Conservation (phyloP, 2,113 vertebrate species). For the Elachura formosa region DNA sequence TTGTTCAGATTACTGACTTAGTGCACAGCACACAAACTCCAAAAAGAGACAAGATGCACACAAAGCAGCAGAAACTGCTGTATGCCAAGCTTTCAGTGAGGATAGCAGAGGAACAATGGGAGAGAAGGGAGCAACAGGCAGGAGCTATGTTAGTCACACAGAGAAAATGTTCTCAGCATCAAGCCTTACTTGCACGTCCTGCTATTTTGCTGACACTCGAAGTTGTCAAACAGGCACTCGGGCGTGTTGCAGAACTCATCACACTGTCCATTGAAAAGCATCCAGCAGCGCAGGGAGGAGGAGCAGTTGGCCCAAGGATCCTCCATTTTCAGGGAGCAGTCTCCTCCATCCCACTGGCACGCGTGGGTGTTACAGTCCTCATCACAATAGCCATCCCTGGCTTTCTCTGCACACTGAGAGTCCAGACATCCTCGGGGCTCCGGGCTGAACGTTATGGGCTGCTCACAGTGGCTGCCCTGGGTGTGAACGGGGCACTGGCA, state of each 20-base stretch:
- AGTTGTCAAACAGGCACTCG: conserved; percentile 90
- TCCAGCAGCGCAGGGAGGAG: conserved; percentile 80
- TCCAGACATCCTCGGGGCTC: conserved; percentile 71
- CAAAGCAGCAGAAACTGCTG: neutral
- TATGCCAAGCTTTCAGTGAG: neutral
- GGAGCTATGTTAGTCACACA: conserved; percentile 14
- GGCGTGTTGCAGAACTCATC: conserved; percentile 86
- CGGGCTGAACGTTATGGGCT: neutral
- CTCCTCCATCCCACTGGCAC: conserved; percentile 90
- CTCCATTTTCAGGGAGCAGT: conserved; percentile 84
- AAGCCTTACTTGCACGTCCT: conserved; percentile 83
- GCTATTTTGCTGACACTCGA: conserved; percentile 78
- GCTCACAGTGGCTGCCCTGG: conserved; percentile 78
- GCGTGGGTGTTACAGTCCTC: conserved; percentile 83
- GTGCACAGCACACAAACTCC: neutral
- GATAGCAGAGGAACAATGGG: neutral
- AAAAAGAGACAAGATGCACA: neutral
- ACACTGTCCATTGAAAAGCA: conserved; percentile 83
- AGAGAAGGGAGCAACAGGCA: neutral
- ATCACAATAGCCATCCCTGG: conserved; percentile 81
- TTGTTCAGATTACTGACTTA: neutral
- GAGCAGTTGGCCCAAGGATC: conserved; percentile 86
- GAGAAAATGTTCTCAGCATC: neutral
- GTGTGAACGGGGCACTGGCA: conserved; percentile 77
- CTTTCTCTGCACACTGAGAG: conserved; percentile 68